Evolutionary conservation across 2,113 vertebrate species (phyloP), one percentile per base, ranked within the genome.

Genomic region (Meleagris gallopavo): DNA sequence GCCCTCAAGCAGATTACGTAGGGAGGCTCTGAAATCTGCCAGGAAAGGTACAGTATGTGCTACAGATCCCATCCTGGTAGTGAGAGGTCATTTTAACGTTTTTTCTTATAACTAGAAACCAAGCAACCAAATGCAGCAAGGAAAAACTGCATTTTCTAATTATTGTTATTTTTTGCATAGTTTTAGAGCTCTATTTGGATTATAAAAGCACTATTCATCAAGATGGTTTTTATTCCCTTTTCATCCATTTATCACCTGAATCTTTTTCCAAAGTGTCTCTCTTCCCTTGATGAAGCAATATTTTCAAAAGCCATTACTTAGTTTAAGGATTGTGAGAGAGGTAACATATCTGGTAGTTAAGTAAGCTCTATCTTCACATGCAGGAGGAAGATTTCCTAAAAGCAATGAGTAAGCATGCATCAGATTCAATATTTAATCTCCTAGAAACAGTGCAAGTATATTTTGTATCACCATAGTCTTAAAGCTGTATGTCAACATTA

Each of bases 401-500:
- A 83, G 1, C 83, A 87, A 82, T 69, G 36, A 72, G 40, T 76
- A 67, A 91, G 34, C 43, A 62, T 24, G 8, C 58, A 91, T 72
- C 67, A 78, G 9, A 93, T 85, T 81, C 40, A 76, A 46, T 69
- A 91, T 72, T 84, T 86, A 93, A 81, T 70, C 22, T 61, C 20
- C 54, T 19, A 72, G 67, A 9, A 75, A 83, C 19, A 46, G 10
- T 45, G 82, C 9, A 70, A 79, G 29, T 40, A 72, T 73, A 74
- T 79, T 94, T 86, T 73, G 76, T 81, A 46, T n/a, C 52, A 48
- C 61, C 9, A 0, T 57, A 80, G 25, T 78, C 84, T 86, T 93
- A 90, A 94, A 94, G 66, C 27, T 80, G 69, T 90, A 74, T 89
- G 90, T 93, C 92, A 90, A 79, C 71, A 90, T 88, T 95, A 96